Evolutionary conservation across 2,113 vertebrate species (phyloP).

Genomic region (Meriones unguiculatus): DNA sequence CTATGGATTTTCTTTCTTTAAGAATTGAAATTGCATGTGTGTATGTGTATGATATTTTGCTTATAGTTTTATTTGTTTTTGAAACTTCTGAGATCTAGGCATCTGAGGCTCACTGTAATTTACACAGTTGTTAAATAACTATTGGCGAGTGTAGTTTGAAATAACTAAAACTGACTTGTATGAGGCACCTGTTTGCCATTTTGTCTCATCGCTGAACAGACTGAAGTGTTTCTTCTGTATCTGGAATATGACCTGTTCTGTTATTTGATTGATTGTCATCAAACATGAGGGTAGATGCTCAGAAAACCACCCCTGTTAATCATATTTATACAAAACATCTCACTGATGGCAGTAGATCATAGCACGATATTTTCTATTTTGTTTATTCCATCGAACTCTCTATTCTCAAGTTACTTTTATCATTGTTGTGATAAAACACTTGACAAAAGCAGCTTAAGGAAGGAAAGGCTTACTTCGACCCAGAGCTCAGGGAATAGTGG

Average conservation of each 20-base stretch:
- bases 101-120: neutral
- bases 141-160: neutral
- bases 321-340: neutral
- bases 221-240: neutral
- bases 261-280: neutral
- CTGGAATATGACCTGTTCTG: neutral
- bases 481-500: neutral
- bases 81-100: neutral
- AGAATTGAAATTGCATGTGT: neutral
- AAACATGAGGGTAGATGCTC: neutral
- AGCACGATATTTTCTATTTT: neutral
- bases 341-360: neutral
- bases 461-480: neutral
- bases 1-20: neutral
- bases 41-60: neutral
- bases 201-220: neutral
- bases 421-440: neutral
- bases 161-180: neutral
- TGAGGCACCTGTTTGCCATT: neutral
- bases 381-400: neutral
- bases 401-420: neutral
- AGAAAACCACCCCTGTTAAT: neutral
- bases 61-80: conserved; percentile 17
- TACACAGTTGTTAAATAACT: neutral
- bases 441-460: neutral